These are phyloP conservation scores for Paratrypauchen microcephalus DNA, from an alignment of 2,797 vertebrate species.

Conservation along the genomic window DNA sequence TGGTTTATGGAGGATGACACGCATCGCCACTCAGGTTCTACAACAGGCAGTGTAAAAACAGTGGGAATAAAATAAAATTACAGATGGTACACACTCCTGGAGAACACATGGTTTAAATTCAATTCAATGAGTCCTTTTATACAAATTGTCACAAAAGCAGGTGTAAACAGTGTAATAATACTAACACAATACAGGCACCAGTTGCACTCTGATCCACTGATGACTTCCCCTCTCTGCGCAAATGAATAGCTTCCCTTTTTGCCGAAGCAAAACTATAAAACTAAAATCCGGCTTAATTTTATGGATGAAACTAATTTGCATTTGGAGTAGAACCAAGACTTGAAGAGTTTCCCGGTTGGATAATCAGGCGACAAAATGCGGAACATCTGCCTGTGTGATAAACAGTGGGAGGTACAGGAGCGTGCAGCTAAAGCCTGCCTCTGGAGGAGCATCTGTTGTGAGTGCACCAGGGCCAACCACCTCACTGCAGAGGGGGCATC, in stretches of 20 bases:
- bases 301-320: neutral
- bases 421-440: constrained; percentile 4
- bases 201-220: neutral
- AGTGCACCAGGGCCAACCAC: neutral
- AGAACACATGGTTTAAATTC: too few species aligned
- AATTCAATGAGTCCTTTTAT: too few species aligned
- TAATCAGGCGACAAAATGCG: constrained; percentile 3
- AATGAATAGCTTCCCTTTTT: neutral
- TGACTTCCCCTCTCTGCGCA: neutral
- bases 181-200: too few species aligned
- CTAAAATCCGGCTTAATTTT: neutral
- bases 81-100: too few species aligned
- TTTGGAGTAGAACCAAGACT: constrained; percentile 8
- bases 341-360: constrained; percentile 6
- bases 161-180: too few species aligned
- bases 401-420: constrained; percentile 3
- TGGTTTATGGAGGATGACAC: too few species aligned
- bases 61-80: too few species aligned
- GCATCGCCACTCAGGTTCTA: too few species aligned
- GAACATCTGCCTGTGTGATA: constrained; percentile 3
- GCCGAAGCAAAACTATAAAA: neutral
- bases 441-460: constrained; percentile 1
- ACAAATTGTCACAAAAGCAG: too few species aligned
- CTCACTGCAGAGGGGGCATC: neutral
- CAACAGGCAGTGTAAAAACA: too few species aligned